These are phyloP conservation scores for Hofmannophila pseudospretella DNA, from an alignment of 2,888 invertebrate species.

Conservation along the genomic window DNA sequence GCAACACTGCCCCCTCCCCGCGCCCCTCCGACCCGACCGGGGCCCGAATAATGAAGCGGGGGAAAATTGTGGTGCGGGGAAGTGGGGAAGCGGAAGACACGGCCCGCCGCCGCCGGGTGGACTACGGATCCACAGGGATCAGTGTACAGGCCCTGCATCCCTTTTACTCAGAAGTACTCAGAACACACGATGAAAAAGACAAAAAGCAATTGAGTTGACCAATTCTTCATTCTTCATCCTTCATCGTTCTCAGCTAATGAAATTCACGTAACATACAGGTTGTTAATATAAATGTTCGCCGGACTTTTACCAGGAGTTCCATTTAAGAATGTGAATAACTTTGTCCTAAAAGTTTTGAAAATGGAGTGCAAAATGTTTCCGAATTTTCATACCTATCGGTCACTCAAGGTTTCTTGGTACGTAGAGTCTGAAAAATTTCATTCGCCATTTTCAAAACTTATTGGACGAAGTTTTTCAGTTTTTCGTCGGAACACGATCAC, in stretches of 20 bases:
- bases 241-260: constrained; percentile 4
- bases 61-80: constrained; percentile 38
- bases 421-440: no score
- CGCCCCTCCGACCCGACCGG: constrained; percentile 62
- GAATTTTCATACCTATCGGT: no score
- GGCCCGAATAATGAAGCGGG: constrained; percentile 57
- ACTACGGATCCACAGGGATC: constrained; percentile 34
- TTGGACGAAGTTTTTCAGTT: no score
- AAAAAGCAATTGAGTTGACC: constrained; percentile 5
- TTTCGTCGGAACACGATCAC: no score
- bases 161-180: constrained; percentile 3
- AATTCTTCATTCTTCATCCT: constrained; percentile 5
- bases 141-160: constrained; percentile 20
- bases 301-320: no score
- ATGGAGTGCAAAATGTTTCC: no score
- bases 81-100: constrained; percentile 45
- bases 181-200: constrained; percentile 5
- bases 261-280: no score
- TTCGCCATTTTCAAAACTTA: no score
- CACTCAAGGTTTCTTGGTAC: no score
- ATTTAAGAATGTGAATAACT: no score
- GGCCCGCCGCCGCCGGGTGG: constrained; percentile 38
- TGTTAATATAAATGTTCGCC: no score
- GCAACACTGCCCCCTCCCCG: constrained; percentile 55
- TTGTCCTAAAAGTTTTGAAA: no score